Evolutionary conservation across 2,113 vertebrate genomes (phyloP), one percentile per base, ranked within the genome.

Genomic region (Seriola quinqueradiata): DNA sequence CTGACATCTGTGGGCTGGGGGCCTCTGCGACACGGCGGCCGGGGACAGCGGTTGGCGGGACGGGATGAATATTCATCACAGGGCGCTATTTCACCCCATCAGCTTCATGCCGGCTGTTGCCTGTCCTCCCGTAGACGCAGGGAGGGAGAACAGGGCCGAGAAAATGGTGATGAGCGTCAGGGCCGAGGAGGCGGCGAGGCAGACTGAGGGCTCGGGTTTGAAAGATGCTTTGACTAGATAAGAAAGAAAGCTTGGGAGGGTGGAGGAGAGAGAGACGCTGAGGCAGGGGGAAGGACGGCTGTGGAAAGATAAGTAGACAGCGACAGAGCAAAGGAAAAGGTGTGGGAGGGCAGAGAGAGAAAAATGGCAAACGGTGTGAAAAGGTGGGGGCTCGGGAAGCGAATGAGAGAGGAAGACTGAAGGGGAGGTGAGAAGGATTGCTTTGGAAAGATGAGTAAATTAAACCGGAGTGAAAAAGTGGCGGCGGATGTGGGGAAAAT

Each of bases 21-120:
- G 87, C 79, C 83, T 78, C 54, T 8, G 70, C 48, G 66, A 72
- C 79, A 65, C 13, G 1, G 75, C 3, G 74, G 25, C 64, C 11
- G 14, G 77, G 76, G 66, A 85, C 59, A 28, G 69, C 1, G 32
- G 73, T 77, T 75, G 69, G 61, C 2, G 50, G 72, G 60, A 75
- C 0, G 5, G 19, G 44, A 88, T 90, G 81, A 90, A 89, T 90
- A 93, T 93, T 90, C 87, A 92, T 88, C 72, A 52, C 81, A 55
- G 66, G 79, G 6, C 0, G 58, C 40, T 21, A 55, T 78, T 81
- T 84, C 86, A 75, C 80, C 80, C 77, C 80, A 23, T 70, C 83
- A 32, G 46, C 84, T 72, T 69, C 10, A 9, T 14, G 48, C 86
- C 69, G 75, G 87, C 86, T 90, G 86, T 78, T 86, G 61, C 6